A percentile compares a stretch with the other conserved stretches of the same genome.
Evolutionary conservation across 2,797 vertebrate genomes (phyloP).

Genomic region (Falco berigora): DNA sequence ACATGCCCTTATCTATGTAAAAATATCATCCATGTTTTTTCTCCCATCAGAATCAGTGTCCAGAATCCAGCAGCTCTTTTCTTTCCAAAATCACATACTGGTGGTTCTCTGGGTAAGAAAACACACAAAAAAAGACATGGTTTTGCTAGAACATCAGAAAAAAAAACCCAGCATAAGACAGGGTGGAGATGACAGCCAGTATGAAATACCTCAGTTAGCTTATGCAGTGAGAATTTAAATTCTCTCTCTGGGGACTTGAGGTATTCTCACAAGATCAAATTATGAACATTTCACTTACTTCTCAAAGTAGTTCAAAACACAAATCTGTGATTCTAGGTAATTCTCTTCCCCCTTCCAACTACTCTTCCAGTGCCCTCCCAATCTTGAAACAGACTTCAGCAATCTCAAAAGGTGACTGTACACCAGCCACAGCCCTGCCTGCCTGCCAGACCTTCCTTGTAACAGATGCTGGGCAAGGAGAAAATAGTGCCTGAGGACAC

Average conservation of each 20-base stretch:
- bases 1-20: neutral
- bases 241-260: neutral
- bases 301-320: neutral
- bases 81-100: conserved; percentile 92
- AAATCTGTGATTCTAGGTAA: neutral
- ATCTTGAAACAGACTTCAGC: neutral
- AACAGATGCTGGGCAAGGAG: neutral
- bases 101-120: conserved; percentile 93
- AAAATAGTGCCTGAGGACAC: neutral
- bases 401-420: neutral
- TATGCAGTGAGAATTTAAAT: neutral
- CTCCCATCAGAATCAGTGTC: conserved; percentile 87
- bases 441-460: neutral
- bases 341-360: neutral
- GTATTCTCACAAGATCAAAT: neutral
- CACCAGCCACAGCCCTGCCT: neutral
- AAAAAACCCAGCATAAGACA: neutral
- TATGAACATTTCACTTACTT: neutral
- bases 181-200: neutral
- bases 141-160: neutral
- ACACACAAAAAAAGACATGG: neutral
- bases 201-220: neutral
- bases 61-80: conserved; percentile 86
- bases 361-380: neutral
- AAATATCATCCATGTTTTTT: neutral